Conservation (phyloP, 2,113 vertebrate species). For the Pygoscelis adeliae region DNA sequence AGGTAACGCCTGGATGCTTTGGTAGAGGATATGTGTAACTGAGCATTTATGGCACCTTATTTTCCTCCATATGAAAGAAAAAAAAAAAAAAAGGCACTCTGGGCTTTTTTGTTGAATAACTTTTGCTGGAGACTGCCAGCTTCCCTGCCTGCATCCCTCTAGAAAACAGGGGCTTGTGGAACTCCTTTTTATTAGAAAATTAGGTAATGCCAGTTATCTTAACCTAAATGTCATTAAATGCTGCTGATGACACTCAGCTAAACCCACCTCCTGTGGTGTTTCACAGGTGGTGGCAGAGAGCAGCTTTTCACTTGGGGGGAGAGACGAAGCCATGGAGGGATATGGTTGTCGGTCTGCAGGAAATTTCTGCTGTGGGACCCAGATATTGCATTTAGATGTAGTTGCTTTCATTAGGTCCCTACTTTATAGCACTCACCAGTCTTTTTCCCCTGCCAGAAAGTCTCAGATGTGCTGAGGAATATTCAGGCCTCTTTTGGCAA, state of each 20-base stretch:
- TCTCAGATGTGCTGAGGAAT: slow-evolving; percentile 38
- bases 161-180: background rate
- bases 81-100: too few species aligned
- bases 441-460: slow-evolving; percentile 32
- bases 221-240: background rate
- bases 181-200: background rate
- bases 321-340: background rate
- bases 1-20: background rate
- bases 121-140: background rate
- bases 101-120: background rate
- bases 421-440: slow-evolving; percentile 14
- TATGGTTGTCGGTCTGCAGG: background rate
- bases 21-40: background rate
- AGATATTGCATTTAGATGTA: background rate
- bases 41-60: background rate
- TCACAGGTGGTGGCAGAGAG: background rate
- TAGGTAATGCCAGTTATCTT: background rate
- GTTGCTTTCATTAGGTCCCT: slow-evolving; percentile 13
- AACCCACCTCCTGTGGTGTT: background rate
- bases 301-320: background rate
- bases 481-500: slow-evolving; percentile 58
- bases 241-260: background rate
- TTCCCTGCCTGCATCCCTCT: background rate
- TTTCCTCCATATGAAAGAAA: background rate
- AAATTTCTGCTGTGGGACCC: background rate